phyloP scores from a whole-genome alignment of 2,797 vertebrate genomes.

The Varecia variegata region DNA sequence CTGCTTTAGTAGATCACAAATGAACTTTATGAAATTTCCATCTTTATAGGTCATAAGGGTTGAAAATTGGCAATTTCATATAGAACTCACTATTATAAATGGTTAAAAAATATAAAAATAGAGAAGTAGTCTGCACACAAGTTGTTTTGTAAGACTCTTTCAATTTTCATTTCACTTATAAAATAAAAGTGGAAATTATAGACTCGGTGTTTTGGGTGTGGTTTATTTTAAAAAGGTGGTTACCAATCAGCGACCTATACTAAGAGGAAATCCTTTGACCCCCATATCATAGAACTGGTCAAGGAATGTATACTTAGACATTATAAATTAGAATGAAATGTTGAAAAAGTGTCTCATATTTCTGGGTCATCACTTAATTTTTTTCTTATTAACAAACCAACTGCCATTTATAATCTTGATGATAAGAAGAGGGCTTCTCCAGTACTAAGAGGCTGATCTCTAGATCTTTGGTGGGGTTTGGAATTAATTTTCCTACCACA shows the following conservation, averaged over 20 bases:
- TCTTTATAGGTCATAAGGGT: background rate
- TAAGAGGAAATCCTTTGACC: background rate
- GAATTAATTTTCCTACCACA: background rate
- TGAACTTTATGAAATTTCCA: background rate
- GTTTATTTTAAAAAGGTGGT: background rate
- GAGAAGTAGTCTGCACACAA: background rate
- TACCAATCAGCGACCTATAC: background rate
- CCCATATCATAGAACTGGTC: background rate
- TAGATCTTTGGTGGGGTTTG: background rate
- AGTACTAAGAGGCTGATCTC: background rate
- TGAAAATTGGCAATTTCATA: background rate
- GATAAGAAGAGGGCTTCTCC: background rate
- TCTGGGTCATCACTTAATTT: background rate
- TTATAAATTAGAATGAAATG: background rate
- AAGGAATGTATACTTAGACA: background rate
- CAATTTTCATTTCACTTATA: background rate
- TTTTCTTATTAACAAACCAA: background rate
- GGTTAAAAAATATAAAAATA: background rate
- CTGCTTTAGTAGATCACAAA: background rate
- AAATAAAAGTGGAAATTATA: conserved; percentile 24
- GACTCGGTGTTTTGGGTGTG: background rate
- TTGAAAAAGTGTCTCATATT: background rate
- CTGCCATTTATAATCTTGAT: background rate
- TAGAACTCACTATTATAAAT: background rate
- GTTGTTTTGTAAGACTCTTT: background rate